Base-by-base conservation (phyloP, 2,797 vertebrate species). In the Yasuhikotakia modesta region DNA sequence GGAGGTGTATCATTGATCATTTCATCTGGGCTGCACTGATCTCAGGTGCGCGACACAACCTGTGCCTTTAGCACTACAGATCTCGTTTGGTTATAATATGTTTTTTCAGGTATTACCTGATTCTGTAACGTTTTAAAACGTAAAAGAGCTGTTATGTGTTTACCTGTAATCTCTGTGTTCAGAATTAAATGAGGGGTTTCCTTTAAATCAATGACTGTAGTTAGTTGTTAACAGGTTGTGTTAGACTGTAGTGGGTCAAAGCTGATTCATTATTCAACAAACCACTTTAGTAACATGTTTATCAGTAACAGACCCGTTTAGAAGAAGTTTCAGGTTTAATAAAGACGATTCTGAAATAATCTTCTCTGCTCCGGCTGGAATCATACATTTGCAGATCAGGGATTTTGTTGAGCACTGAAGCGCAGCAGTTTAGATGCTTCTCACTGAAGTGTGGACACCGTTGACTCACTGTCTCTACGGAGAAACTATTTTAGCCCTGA, bases 361-460 rank as follows among this genome's bases (percentile, higher is more conserved):
- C n/a, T n/a, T n/a, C n/a, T n/a, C n/a, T n/a, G n/a, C n/a, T n/a
- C n/a, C n/a, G n/a, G 46, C 68, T 78, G 67, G 45, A 53, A 70
- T 55, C 66, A 35, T 45, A 63, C 52, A 70, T 77, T 77, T 61
- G 75, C 48, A 55, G 76, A 64, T 67, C 30, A 53, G 76, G 76
- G 58, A 24, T 64, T 70, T 65, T 55, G 68, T 78, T 78, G 68
- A 70, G 75, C 75, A 19, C 70, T 70, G 66, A 67, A 70, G 30
- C 66, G 53, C 39, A 77, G 43, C 61, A 45, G 55, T 61, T 77
- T 22, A 21, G 66, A 77, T 77, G 45, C 75, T 52, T 70, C 55
- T 27, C 66, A 61, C 57, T 70, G 75, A 77, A 77, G 45, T 77
- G 66, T 45, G 19, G 75, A 60, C 52, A 69, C 27, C 66, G 45